Evolutionary conservation across 2,888 invertebrate species (phyloP), one percentile per base, ranked within the genome.

Genomic region (Operophtera brumata): DNA sequence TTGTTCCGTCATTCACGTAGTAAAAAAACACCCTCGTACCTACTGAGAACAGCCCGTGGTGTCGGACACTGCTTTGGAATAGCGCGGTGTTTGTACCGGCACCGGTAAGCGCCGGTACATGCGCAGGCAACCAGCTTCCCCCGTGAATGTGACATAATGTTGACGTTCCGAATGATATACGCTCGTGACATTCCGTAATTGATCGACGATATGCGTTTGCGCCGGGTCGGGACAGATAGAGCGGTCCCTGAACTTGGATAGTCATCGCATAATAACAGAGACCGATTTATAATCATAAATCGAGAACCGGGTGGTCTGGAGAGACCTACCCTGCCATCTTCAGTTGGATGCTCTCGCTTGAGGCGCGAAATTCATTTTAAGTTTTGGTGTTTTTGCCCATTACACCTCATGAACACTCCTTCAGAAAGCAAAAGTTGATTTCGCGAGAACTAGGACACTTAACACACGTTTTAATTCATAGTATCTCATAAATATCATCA

Each of bases 141-240:
- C 12, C 35, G 35, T 48, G 32, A 48, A 48, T 13, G n/a, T 28
- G 43, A 8, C 20, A 20, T 53, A 43, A 47, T 36, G 55, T 35
- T 47, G 45, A 56, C 40, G 42, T 57, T 59, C 65, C 30, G 49
- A 32, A 61, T 68, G 65, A 67, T 66, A 71, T 73, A 78, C 70
- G 72, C 67, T 66, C 73, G 72, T 72, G 77, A 78, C 80, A 76
- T 67, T 62, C 64, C 39, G 67, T 78, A 80, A 81, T 79, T 80
- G 80, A 84, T 80, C 67, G 73, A 75, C 71, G 72, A 77, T 81
- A 78, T 76, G 50, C 46, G 47, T 47, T 13, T 26, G 43, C 52
- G 47, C 65, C 69, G 65, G 57, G 44, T 50, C 63, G 25, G 49
- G 35, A 35, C 25, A 37, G 40, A 45, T 20, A 52, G 41, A 42